Base-by-base conservation (phyloP, 2,888 invertebrate species). In the Myathropa florea region DNA sequence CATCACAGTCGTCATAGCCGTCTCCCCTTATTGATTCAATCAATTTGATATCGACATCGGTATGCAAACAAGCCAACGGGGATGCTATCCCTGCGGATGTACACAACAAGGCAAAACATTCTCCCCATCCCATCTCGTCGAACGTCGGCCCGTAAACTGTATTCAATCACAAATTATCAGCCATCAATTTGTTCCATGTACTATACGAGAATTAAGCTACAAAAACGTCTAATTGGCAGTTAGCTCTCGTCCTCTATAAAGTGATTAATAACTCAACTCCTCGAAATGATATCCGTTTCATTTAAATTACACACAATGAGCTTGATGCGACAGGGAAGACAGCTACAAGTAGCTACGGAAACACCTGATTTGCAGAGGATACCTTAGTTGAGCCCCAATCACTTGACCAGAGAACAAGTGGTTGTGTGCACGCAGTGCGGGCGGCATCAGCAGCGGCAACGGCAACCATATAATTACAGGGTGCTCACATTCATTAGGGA, bases 21-120 rank as follows among this genome's bases (percentile, higher is more conserved):
- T 83, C 75, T 73, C 88, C 88, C 88, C 88, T 89, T 90, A 90
- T 90, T 90, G 90, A 90, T 89, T 89, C 89, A 90, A 89, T 90
- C 89, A 90, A 90, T 89, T 90, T 88, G 88, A 88, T 89, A 89
- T 89, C 88, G 89, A 88, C 89, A 88, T 89, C 89, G 89, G 88
- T 89, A 89, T 89, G 89, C 89, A 90, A 90, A 90, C 88, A 90
- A 88, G 89, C 83, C 77, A 60, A 53, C 53, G 65, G 83, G 86
- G 82, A 82, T 78, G 71, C 60, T 75, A 57, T 70, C 73, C 85
- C 81, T 73, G 73, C 55, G 81, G 81, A 85, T 73, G 73, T 81
- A 77, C 46, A 77, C 28, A 64, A 72, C 71, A 60, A 78, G 70
- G 18, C 81, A 23, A 30, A 72, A 63, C 68, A 67, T 59, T 67